Evolutionary conservation across 2,113 vertebrate genomes (phyloP).

Genomic region (Falco punctatus): DNA sequence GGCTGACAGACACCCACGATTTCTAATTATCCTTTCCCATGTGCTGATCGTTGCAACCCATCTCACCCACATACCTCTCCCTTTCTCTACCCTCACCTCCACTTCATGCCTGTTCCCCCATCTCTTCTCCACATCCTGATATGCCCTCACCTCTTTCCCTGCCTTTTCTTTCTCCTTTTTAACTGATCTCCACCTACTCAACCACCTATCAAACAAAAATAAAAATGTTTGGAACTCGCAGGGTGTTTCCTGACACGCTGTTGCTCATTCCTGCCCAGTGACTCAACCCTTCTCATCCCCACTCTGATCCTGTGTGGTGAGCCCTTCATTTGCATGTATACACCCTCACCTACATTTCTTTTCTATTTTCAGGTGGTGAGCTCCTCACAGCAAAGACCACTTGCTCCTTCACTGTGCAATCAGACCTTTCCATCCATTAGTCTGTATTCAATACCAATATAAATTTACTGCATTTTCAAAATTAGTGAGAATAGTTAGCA

Average conservation of each 20-base stretch:
- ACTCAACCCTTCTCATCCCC: not conserved
- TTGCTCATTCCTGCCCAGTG: conserved; percentile 38
- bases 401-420: not conserved
- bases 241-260: conserved; percentile 25
- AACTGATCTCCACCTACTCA: conserved; percentile 42
- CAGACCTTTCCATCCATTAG: not conserved
- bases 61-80: not conserved
- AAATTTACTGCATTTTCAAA: not conserved
- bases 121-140: conserved; percentile 5
- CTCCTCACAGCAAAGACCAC: not conserved
- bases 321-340: not conserved
- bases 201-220: conserved; percentile 24
- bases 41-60: not conserved
- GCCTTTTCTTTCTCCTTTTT: not conserved
- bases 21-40: conserved; percentile 48
- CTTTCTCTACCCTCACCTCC: not conserved
- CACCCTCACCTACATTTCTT: not conserved
- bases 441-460: not conserved
- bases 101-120: not conserved
- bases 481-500: not conserved
- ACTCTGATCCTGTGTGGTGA: not conserved
- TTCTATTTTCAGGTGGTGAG: conserved; percentile 6
- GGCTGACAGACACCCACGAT: conserved; percentile 27
- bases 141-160: not conserved
- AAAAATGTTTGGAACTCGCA: conserved; percentile 50